Evolutionary conservation across 2,113 vertebrate genomes (phyloP).

Genomic region (Cynopterus brachyotis): DNA sequence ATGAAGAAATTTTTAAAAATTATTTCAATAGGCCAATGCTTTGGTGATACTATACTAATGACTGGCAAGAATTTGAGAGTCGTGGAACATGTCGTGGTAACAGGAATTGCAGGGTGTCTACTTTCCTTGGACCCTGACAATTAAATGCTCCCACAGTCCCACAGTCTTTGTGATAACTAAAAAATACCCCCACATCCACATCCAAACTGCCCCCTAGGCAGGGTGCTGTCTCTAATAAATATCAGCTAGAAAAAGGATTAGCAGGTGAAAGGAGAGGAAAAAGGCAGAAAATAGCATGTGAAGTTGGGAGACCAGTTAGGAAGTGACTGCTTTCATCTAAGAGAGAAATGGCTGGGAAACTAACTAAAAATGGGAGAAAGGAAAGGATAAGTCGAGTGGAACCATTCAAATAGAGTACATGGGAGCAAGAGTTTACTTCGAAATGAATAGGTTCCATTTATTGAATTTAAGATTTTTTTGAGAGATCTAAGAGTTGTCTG

Average conservation of each 20-base stretch:
- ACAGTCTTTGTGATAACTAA: neutral
- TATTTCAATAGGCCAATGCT: neutral
- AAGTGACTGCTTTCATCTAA: neutral
- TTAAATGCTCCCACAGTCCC: neutral
- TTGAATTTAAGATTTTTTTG: neutral
- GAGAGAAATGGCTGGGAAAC: neutral
- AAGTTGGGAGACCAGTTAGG: neutral
- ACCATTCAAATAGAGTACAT: neutral
- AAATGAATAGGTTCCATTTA: neutral
- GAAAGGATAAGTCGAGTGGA: neutral
- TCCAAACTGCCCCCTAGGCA: neutral
- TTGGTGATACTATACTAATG: neutral
- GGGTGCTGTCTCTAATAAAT: neutral
- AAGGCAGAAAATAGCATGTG: neutral
- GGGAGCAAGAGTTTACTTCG: neutral
- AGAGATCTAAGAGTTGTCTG: neutral
- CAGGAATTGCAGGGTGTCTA: neutral
- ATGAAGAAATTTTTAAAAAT: neutral
- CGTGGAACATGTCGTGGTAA: too few relatives aligned
- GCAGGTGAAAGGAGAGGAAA: neutral
- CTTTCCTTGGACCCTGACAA: neutral
- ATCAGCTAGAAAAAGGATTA: neutral
- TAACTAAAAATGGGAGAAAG: neutral
- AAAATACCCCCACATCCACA: neutral
- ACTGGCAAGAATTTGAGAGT: neutral